Evolutionary conservation across 2,888 invertebrate genomes (phyloP), one percentile per base, ranked within the genome.

Genomic region (Drosophila falleni): DNA sequence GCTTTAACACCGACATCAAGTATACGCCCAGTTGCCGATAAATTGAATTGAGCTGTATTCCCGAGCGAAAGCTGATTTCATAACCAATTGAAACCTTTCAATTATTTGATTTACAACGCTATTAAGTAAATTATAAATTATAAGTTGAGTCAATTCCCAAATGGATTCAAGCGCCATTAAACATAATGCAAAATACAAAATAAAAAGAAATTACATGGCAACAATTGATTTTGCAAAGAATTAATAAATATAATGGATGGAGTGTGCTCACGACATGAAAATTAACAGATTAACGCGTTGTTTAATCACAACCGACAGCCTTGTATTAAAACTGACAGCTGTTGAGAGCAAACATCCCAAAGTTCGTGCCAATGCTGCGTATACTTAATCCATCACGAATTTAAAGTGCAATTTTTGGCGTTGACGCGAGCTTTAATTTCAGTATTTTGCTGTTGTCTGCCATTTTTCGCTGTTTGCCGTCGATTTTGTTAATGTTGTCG

Each of bases 221-320:
- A 49, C 53, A 61, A 67, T 58, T 61, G 67, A 67, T 59, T 61
- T 77, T 59, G 35, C 41, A 55, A 37, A 58, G 54, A 62, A 62
- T 62, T 62, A 59, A 66, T 73, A 54, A 33, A 62, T 68, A 62
- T 60, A 64, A 53, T 49, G 53, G 23, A 64, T 39, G 46, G 16
- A 55, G 37, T 23, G 29, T 26, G 39, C 19, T 50, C 50, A 39
- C n/a, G 29, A 69, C 55, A 37, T 35, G 16, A 26, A 65, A 65
- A 74, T 74, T 58, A 74, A 70, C 59, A 44, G 75, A 74, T 74
- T 74, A 74, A 60, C 65, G 64, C 65, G 37, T 39, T 71, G 46
- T 71, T 71, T 76, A 61, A 65, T 51, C 61, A 41, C 71, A 62
- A 35, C 42, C 42, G 59, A 63, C 71, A 61, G 46, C 41, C 53